phyloP scores from a whole-genome alignment of 1,140 invertebrate genomes.

The Drosophila nebulosa region DNA sequence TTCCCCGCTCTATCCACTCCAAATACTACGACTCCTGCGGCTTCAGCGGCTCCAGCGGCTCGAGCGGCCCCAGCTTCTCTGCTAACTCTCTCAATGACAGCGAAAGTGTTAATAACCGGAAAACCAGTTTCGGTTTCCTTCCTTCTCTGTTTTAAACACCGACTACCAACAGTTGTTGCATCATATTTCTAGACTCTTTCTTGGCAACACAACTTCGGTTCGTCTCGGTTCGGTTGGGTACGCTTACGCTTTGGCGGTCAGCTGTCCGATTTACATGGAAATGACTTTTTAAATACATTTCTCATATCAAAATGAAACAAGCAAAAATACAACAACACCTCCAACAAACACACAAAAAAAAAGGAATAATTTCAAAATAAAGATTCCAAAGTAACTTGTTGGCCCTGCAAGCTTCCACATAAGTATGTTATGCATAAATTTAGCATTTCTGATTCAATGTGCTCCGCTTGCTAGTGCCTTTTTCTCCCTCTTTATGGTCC shows the following conservation, averaged over 20 bases:
- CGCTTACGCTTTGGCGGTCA: conserved; percentile 57
- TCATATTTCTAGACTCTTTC: conserved; percentile 73
- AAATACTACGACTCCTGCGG: neutral
- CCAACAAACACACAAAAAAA: neutral
- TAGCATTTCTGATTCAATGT: conserved; percentile 33
- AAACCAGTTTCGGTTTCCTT: conserved; percentile 52
- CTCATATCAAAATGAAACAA: conserved; percentile 30
- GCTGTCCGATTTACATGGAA: conserved; percentile 69
- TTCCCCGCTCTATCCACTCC: conserved; percentile 2
- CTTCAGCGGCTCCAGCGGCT: too few species aligned
- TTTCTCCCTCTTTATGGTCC: conserved; percentile 18
- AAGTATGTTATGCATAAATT: conserved; percentile 1
- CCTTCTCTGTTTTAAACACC: neutral
- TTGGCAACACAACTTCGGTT: conserved; percentile 27
- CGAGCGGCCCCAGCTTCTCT: neutral
- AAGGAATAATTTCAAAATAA: conserved; percentile 60
- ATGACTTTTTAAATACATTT: conserved; percentile 57
- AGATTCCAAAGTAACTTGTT: conserved; percentile 41
- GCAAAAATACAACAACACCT: neutral
- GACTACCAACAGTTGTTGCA: conserved; percentile 46
- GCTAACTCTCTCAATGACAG: conserved; percentile 23
- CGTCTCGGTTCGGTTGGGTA: too few species aligned
- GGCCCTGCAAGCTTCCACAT: conserved; percentile 9
- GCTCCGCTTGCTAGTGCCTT: conserved; percentile 3
- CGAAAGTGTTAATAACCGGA: conserved; percentile 74